Base-by-base conservation (phyloP, 2,888 invertebrate genomes). In the Diadromus collaris region DNA sequence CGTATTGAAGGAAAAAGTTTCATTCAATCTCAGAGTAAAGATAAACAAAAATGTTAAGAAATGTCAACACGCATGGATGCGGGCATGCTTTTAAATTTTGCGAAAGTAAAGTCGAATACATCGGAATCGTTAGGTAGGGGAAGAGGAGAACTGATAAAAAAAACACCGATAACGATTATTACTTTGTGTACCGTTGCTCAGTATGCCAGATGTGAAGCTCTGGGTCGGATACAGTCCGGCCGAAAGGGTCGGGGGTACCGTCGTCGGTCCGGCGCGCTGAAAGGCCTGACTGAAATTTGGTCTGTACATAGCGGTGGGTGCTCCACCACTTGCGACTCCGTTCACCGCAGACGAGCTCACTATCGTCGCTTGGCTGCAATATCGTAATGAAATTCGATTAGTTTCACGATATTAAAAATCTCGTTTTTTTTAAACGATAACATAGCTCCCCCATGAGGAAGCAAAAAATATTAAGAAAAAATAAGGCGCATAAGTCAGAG, bases 231-330 rank as follows among this genome's bases (percentile, higher is more conserved):
- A 92, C 19, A 92, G 91, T 60, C 91, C 91, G 24, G 90, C 90
- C 3, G 90, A 90, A 65, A 90, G 83, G 68, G 90, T 90, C 71
- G 90, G 90, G 41, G 90, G 90, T 81, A 91, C 90, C 80, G 90
- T 89, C 82, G 91, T 90, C 24, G 91, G 90, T 24, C 92, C 93
- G 46, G 93, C 92, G 65, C 94, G 93, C 76, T 95, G 95, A 87
- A 95, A 95, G 32, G 95, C 95, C 87, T 94, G 94, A 60, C 95
- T 94, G 90, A 95, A 95, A 84, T 95, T 94, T 60, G 95, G 95
- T 91, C 95, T 92, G 91, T 95, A 95, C 91, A 95, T 92, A 69
- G 95, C 94, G 78, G 93, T 93, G 16, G 93, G 93, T 54, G 94
- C 94, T 69, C 92, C 92, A 67, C 90, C 91, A 54, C 83, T 84